Percentiles rank a stretch among this genome's conserved stretches.
phyloP scores from a whole-genome alignment of 2,888 invertebrate species.

The Leptopterna dolabrata region DNA sequence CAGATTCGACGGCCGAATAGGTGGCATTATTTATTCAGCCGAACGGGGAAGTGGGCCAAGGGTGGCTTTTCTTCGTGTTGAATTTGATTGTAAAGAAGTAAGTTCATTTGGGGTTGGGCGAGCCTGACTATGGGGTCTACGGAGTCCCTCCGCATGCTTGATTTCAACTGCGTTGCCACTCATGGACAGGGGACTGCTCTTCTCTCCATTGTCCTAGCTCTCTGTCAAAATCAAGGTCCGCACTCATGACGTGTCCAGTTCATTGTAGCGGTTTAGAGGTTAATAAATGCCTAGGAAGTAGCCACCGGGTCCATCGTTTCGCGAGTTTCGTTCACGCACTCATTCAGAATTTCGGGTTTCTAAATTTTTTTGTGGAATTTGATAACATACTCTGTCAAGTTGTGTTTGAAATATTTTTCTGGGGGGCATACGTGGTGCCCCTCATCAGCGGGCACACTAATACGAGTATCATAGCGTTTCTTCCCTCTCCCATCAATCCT shows the following conservation, averaged over 20 bases:
- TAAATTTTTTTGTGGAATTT: no score
- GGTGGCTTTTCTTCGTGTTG: not conserved
- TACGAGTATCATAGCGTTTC: no score
- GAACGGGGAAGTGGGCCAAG: conserved; percentile 13
- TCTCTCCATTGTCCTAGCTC: not conserved
- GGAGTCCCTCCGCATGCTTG: not conserved
- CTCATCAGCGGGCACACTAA: no score
- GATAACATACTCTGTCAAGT: no score
- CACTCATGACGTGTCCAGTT: not conserved
- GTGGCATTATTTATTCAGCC: not conserved
- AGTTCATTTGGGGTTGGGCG: not conserved
- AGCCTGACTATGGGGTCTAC: not conserved
- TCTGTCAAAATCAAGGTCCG: not conserved
- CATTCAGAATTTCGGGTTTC: no score
- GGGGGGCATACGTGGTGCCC: no score
- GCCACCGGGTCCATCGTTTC: no score
- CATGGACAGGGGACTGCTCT: not conserved
- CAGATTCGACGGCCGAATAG: not conserved
- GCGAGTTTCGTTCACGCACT: no score
- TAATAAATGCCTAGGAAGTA: not conserved
- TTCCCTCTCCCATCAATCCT: no score
- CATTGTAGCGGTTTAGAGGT: not conserved
- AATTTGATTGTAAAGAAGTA: not conserved
- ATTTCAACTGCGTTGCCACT: not conserved
- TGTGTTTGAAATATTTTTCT: no score